Evolutionary conservation across 1,140 invertebrate genomes (phyloP).

Genomic region (Semibalanus balanoides): DNA sequence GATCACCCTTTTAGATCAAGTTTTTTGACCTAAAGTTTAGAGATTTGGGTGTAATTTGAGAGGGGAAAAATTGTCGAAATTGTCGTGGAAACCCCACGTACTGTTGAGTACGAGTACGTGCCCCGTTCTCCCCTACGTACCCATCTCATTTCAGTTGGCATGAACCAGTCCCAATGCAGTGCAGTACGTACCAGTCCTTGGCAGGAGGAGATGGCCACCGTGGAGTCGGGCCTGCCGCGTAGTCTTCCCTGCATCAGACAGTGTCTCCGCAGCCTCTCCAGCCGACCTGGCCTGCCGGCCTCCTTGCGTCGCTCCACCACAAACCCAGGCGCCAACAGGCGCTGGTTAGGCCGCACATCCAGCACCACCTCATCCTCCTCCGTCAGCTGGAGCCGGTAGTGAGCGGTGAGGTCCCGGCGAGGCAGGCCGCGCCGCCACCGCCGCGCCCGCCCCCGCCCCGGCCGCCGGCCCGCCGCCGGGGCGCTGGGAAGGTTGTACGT

Average conservation of each 20-base stretch:
- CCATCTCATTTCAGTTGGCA: no score
- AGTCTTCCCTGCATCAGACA: conserved; percentile 64
- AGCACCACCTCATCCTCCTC: neutral
- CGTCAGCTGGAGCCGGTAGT: neutral
- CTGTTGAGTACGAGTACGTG: no score
- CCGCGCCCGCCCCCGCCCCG: no score
- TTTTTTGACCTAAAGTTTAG: no score
- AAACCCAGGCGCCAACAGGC: conserved; percentile 50
- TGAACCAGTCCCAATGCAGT: no score
- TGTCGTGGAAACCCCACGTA: no score
- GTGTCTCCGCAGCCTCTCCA: conserved; percentile 28
- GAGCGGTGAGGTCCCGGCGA: neutral
- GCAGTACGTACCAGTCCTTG: conserved; percentile 53
- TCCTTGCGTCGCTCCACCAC: conserved; percentile 39
- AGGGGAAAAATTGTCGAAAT: no score
- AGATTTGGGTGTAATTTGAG: no score
- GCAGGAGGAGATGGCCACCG: conserved; percentile 59
- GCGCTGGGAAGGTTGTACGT: neutral
- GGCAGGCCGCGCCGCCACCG: no score
- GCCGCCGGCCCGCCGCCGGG: no score
- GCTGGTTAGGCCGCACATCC: conserved; percentile 38
- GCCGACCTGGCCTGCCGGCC: conserved; percentile 37
- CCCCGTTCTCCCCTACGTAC: no score
- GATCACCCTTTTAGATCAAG: no score
- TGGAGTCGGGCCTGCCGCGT: conserved; percentile 45